Base-by-base conservation (phyloP, 1,140 invertebrate genomes). In the Zaprionus ornatus region DNA sequence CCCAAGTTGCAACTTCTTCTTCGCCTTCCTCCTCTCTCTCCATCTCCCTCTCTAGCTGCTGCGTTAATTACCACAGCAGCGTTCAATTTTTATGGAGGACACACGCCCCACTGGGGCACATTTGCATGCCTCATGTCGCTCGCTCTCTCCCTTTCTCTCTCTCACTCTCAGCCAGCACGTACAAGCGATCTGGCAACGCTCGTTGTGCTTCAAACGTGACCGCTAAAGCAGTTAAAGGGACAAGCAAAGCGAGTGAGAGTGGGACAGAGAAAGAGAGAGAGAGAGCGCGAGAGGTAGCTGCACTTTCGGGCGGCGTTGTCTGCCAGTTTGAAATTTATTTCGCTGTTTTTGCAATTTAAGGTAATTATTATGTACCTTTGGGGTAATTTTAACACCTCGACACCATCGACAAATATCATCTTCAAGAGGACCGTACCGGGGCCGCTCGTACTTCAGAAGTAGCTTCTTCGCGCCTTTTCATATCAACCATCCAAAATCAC, bases 311-410 rank as follows among this genome's bases (percentile, higher is more conserved):
- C 68, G 23, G 68, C 60, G 54, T 66, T 42, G 60, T 71, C 73
- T 78, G 74, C 52, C 66, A 66, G 52, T 61, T 67, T 74, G 69
- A 73, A 90, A 91, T 91, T 91, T 91, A 91, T 91, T 91, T 91
- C 90, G 82, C 85, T 91, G 82, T 90, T 91, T 91, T 91, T 80
- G 90, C 90, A 91, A 92, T 92, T 92, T 92, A 92, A 86, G 90
- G 91, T 92, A 92, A 92, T 92, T 92, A 92, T 92, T 91, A 91
- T 92, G 91, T 92, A 92, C 79, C 91, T 91, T 82, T 90, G 84
- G 91, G 91, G 91, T 92, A 92, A 92, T 92, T 92, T 92, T 92
- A 92, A 92, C 91, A 92, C 91, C 91, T 92, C 91, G 83, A 92
- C 91, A 91, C 82, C 91, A 91, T 91, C 90, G 90, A 90, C 90